Conservation (phyloP, 2,888 invertebrate species). For the Epirrhoe tristata region DNA sequence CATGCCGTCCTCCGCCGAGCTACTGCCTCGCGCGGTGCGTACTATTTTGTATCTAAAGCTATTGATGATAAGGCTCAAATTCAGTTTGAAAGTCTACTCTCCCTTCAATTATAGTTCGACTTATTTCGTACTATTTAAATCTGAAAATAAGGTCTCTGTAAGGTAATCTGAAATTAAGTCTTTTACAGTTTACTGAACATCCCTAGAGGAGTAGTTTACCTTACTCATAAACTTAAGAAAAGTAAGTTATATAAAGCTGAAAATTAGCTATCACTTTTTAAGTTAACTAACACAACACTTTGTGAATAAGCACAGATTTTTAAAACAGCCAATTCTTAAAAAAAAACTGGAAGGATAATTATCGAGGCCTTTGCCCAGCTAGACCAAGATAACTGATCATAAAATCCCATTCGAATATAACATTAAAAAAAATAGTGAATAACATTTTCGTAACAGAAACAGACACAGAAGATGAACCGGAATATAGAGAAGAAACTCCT, state of each 20-base stretch:
- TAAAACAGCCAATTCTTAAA: too few relatives aligned
- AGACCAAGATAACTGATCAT: background rate
- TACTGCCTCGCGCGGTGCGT: slow-evolving; percentile 88
- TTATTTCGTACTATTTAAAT: too few relatives aligned
- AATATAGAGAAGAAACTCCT: slow-evolving; percentile 67
- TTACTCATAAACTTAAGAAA: too few relatives aligned
- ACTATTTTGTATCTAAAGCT: slow-evolving; percentile 50
- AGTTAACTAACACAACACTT: too few relatives aligned
- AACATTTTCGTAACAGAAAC: slow-evolving; percentile 38
- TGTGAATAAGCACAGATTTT: too few relatives aligned
- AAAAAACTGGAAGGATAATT: too few relatives aligned
- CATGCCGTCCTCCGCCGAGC: slow-evolving; percentile 92
- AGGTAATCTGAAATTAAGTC: too few relatives aligned
- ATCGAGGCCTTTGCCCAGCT: background rate
- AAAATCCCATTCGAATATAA: background rate
- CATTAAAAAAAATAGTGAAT: slow-evolving; percentile 30
- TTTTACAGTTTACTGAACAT: too few relatives aligned
- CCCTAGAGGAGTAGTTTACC: too few relatives aligned
- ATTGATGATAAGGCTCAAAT: slow-evolving; percentile 10
- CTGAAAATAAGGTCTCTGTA: too few relatives aligned
- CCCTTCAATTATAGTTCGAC: background rate
- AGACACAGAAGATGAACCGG: slow-evolving; percentile 55
- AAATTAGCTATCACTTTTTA: too few relatives aligned
- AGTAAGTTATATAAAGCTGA: too few relatives aligned
- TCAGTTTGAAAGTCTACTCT: background rate